Percentiles rank a stretch among this genome's conserved stretches.
phyloP scores from a whole-genome alignment of 2,888 invertebrate genomes.

The Rhagium mordax region DNA sequence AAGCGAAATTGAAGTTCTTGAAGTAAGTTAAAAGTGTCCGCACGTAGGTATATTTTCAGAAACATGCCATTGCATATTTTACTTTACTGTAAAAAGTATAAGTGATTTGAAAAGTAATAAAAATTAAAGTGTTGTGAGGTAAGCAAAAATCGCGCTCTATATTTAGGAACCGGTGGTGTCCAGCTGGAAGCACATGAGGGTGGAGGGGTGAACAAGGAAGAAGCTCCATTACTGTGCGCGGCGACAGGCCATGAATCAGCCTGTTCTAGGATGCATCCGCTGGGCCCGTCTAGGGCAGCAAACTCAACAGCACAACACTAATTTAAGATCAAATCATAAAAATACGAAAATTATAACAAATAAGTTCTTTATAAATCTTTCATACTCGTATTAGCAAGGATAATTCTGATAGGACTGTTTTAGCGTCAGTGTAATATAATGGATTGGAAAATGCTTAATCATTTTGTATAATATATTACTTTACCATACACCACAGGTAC shows the following conservation, averaged over 20 bases:
- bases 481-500: no score
- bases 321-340: constrained; percentile 18
- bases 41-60: no score
- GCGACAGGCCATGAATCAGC: constrained; percentile 62
- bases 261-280: constrained; percentile 55
- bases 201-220: constrained; percentile 46
- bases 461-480: not conserved
- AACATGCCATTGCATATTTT: not conserved
- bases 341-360: constrained; percentile 2
- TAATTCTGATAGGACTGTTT: no score
- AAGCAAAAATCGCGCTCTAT: constrained; percentile 26
- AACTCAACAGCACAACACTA: no score
- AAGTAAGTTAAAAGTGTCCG: no score
- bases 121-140: constrained; percentile 11
- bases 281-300: constrained; percentile 27
- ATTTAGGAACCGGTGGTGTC: constrained; percentile 28
- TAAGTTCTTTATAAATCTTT: no score
- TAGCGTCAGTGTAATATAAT: no score
- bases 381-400: no score
- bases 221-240: constrained; percentile 61
- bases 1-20: no score
- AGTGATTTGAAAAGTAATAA: not conserved
- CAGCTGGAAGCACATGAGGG: constrained; percentile 27
- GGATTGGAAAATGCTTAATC: no score
- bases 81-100: not conserved